phyloP scores from a whole-genome alignment of 2,113 vertebrate genomes.

The Bufo gargarizans region DNA sequence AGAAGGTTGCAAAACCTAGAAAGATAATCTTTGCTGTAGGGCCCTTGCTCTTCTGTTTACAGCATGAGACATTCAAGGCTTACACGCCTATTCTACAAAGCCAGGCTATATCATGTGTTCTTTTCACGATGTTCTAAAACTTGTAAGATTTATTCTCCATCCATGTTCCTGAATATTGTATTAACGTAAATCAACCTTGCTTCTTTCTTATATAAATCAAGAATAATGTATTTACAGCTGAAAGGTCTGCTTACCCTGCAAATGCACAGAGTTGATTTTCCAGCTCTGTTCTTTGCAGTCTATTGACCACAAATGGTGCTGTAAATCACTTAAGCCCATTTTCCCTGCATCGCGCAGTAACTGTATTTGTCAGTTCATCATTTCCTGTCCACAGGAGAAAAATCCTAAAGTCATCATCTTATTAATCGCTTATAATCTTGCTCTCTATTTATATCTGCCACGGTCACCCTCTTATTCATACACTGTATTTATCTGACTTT shows the following conservation, averaged over 20 bases:
- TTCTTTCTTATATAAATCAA: not conserved
- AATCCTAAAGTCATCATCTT: constrained; percentile 32
- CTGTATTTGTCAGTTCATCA: constrained; percentile 11
- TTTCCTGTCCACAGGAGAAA: constrained; percentile 27
- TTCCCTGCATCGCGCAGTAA: not conserved
- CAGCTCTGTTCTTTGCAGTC: not conserved
- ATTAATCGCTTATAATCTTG: not conserved
- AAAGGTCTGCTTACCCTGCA: constrained; percentile 1
- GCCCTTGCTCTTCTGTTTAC: not conserved
- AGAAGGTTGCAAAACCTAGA: not conserved
- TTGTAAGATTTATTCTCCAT: not conserved
- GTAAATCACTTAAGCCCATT: constrained; percentile 23
- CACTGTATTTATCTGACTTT: not conserved
- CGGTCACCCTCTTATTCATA: not conserved
- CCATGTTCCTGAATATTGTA: not conserved
- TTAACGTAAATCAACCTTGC: not conserved
- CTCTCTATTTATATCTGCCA: constrained; percentile 3
- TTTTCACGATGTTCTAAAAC: not conserved
- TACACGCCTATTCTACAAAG: not conserved
- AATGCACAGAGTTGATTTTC: constrained; percentile 4
- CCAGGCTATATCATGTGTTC: not conserved
- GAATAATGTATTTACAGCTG: not conserved
- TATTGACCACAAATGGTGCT: constrained; percentile 19
- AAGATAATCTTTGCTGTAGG: not conserved
- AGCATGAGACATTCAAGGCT: not conserved